Conservation (phyloP, 53 echinoderm and acorn worm genomes). For the Echinometra lucunter region DNA sequence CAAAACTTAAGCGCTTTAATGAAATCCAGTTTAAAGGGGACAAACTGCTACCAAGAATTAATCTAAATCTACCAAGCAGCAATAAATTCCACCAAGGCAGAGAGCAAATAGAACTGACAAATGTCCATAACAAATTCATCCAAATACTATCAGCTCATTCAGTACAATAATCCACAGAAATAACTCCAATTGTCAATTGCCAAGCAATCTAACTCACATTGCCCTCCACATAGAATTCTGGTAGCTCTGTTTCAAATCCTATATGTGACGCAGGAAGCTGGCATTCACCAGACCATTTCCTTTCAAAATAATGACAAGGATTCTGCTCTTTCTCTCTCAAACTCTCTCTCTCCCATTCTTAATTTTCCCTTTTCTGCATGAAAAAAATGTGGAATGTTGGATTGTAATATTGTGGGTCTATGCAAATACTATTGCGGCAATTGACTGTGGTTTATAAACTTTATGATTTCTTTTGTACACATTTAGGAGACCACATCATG, state of each 20-base stretch:
- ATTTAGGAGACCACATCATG: constrained; percentile 18
- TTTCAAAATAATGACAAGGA: constrained; percentile 56
- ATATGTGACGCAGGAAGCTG: constrained; percentile 46
- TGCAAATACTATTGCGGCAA: not conserved
- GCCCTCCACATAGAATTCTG: constrained; percentile 10
- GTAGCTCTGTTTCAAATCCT: constrained; percentile 43
- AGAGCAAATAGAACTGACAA: not conserved
- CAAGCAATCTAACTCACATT: not conserved
- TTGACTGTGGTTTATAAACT: constrained; percentile 48
- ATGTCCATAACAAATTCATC: not conserved
- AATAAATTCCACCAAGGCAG: not conserved
- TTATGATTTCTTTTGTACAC: not conserved
- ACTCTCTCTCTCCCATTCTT: constrained; percentile 1
- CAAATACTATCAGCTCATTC: not conserved
- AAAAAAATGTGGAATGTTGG: constrained; percentile 14
- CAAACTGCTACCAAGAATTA: not conserved
- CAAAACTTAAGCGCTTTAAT: not conserved
- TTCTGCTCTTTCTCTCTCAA: constrained; percentile 1
- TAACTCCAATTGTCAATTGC: not conserved
- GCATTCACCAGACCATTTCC: constrained; percentile 51
- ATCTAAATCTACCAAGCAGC: not conserved
- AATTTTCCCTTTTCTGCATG: not conserved
- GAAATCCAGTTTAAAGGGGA: not conserved
- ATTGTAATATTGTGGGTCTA: constrained; percentile 12
- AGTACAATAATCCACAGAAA: not conserved